Evolutionary conservation across 2,888 invertebrate species (phyloP).

Genomic region (Dexiosoma caninum): DNA sequence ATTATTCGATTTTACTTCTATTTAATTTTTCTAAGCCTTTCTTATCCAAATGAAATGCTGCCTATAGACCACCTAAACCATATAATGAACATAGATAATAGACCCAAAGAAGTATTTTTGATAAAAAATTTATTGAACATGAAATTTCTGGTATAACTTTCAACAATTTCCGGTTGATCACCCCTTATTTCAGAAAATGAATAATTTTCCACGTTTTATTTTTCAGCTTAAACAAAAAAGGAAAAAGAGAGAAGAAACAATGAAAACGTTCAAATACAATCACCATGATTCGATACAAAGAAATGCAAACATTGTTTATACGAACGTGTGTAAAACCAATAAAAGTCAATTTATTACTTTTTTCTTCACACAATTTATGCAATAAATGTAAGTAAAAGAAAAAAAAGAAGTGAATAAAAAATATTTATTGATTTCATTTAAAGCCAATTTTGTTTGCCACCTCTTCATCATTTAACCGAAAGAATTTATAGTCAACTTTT

Average conservation of each 20-base stretch:
- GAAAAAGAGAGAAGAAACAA: neutral
- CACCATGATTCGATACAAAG: neutral
- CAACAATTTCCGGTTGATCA: neutral
- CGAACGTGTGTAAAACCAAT: conserved; percentile 27
- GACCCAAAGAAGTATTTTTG: too few species aligned
- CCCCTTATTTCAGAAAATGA: neutral
- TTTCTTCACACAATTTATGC: conserved; percentile 21
- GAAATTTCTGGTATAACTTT: too few species aligned
- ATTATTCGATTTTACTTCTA: too few species aligned
- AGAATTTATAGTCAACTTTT: neutral
- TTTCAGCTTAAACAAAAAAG: neutral
- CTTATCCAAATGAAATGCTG: too few species aligned
- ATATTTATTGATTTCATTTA: conserved; percentile 18
- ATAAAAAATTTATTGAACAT: too few species aligned
- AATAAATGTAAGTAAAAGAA: neutral
- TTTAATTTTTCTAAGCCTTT: too few species aligned
- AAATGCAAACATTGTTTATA: conserved; percentile 12
- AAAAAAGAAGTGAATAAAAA: neutral
- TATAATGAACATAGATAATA: too few species aligned
- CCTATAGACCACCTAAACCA: too few species aligned
- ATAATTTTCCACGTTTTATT: neutral
- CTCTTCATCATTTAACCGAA: neutral
- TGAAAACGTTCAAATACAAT: neutral
- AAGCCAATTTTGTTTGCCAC: neutral
- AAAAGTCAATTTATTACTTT: conserved; percentile 32